Evolutionary conservation across 2,888 invertebrate genomes (phyloP).

Genomic region (Antitype chi): DNA sequence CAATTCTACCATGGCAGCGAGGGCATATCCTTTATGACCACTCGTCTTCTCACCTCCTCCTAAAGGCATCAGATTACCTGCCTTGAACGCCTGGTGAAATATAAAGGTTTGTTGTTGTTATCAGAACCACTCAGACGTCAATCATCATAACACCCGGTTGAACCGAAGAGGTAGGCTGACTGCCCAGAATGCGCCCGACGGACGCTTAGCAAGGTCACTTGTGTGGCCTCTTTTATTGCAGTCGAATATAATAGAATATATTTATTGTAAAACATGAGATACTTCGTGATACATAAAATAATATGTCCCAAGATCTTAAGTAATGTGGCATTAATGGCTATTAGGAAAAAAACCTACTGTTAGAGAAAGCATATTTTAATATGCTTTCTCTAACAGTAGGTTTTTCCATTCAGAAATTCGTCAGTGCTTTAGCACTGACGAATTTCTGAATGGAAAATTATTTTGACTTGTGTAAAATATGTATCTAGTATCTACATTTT

Average conservation of each 20-base stretch:
- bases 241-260: background rate
- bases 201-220: background rate
- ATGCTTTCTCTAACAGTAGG: too few relatives aligned
- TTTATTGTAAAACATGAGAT: too few relatives aligned
- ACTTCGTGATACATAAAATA: too few relatives aligned
- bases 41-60: conserved; percentile 94
- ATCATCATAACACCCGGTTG: background rate
- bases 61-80: conserved; percentile 92
- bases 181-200: background rate
- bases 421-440: too few relatives aligned
- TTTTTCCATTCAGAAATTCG: too few relatives aligned
- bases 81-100: conserved; percentile 88
- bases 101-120: background rate
- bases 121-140: background rate
- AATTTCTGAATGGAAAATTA: too few relatives aligned
- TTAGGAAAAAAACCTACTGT: too few relatives aligned
- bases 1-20: conserved; percentile 96
- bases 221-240: background rate
- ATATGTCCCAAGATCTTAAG: too few relatives aligned
- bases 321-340: too few relatives aligned
- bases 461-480: too few relatives aligned
- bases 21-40: conserved; percentile 97
- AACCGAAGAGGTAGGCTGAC: background rate
- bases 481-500: too few relatives aligned
- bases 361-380: too few relatives aligned